phyloP scores from a whole-genome alignment of 2,113 vertebrate genomes.

The Sinocyclocheilus anophthalmus region DNA sequence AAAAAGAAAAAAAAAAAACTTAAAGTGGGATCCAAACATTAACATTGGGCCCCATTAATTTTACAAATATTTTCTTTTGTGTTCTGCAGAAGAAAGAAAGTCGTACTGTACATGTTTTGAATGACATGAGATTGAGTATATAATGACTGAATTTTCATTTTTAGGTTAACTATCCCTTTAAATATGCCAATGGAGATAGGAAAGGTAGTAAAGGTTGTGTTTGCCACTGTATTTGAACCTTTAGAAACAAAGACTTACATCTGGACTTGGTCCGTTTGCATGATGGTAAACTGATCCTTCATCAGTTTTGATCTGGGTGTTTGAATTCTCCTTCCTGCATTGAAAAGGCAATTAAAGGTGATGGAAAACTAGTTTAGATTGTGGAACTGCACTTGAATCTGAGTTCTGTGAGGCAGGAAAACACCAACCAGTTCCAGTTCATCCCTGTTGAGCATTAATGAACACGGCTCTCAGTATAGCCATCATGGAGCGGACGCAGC shows the following conservation, averaged over 20 bases:
- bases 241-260: background rate
- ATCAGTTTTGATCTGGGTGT: background rate
- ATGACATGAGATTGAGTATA: background rate
- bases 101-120: background rate
- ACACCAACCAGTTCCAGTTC: conserved; percentile 15
- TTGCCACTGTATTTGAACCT: background rate
- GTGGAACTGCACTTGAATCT: background rate
- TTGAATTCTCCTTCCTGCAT: background rate
- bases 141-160: background rate
- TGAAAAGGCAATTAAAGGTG: background rate
- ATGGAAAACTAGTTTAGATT: background rate
- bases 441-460: conserved; percentile 53
- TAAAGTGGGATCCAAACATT: too few relatives aligned
- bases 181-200: background rate
- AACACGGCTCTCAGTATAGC: conserved; percentile 38
- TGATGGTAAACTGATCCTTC: background rate
- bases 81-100: too few relatives aligned
- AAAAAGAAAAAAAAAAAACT: too few relatives aligned
- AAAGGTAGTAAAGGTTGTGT: background rate
- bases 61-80: too few relatives aligned
- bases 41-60: too few relatives aligned
- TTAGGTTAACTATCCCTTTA: background rate
- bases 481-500: conserved; percentile 11
- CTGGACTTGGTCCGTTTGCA: background rate
- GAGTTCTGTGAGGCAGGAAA: background rate